phyloP scores from a whole-genome alignment of 2,797 vertebrate species.

The Sebastes matsubarae region DNA sequence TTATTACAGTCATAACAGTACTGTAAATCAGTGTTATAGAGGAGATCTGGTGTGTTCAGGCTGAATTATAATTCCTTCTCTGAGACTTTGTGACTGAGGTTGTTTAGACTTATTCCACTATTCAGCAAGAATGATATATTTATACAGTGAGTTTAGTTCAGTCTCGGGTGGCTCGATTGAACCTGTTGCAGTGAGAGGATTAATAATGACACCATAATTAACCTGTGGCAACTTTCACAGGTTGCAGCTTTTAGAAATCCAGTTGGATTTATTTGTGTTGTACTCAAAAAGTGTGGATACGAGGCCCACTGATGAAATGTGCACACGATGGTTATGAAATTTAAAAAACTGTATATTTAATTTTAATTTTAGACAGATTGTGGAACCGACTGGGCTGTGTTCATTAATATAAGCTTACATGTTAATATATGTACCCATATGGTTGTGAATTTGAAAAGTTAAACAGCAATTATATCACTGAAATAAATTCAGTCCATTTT shows the following conservation, averaged over 20 bases:
- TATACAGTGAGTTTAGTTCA: conserved; percentile 18
- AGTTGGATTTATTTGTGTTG: conserved; percentile 30
- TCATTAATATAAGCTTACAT: conserved; percentile 1
- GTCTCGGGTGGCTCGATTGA: conserved; percentile 43
- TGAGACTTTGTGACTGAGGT: conserved; percentile 20
- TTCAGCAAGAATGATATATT: conserved; percentile 20
- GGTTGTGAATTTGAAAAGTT: not conserved
- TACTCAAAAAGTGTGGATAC: not conserved
- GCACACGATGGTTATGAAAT: not conserved
- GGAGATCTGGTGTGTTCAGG: not conserved
- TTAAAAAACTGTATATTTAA: not conserved
- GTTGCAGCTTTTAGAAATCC: conserved; percentile 24
- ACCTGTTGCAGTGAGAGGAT: conserved; percentile 71
- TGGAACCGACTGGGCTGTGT: conserved; percentile 13
- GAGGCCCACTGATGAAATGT: conserved; percentile 16
- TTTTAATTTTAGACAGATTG: conserved; percentile 40
- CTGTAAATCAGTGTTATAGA: conserved; percentile 29
- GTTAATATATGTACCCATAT: not conserved
- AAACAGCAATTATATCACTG: not conserved
- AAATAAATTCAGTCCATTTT: conserved; percentile 8
- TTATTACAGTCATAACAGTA: conserved; percentile 1
- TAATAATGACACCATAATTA: conserved; percentile 66
- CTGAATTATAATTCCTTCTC: conserved; percentile 28
- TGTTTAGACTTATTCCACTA: conserved; percentile 19
- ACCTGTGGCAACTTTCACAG: conserved; percentile 60